Conservation (phyloP, 2,888 invertebrate genomes). For the Hipparchia sbordonii region DNA sequence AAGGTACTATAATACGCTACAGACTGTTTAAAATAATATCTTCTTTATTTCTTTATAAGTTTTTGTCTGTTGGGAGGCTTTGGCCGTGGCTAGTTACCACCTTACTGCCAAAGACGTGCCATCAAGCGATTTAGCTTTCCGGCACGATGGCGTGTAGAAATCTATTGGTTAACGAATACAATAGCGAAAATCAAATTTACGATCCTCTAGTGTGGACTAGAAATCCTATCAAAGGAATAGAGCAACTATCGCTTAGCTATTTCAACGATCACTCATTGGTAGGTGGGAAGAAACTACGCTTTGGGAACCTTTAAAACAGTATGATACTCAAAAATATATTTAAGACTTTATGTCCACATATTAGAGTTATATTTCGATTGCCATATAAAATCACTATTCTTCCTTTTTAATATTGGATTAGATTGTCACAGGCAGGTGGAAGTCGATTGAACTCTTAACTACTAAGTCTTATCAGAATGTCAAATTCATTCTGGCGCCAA, state of each 20-base stretch:
- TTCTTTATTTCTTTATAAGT: too few relatives aligned
- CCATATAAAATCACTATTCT: background rate
- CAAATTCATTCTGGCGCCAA: slow-evolving; percentile 42
- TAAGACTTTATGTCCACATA: background rate
- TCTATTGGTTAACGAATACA: too few relatives aligned
- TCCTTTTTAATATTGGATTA: slow-evolving; percentile 13
- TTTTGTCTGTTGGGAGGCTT: too few relatives aligned
- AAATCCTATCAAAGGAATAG: background rate
- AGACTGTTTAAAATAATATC: too few relatives aligned
- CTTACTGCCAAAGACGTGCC: too few relatives aligned
- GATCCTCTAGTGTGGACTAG: too few relatives aligned
- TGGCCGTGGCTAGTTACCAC: too few relatives aligned
- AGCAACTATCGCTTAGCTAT: background rate
- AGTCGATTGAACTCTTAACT: slow-evolving; percentile 42
- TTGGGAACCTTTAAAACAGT: background rate
- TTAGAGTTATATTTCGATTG: slow-evolving; percentile 15
- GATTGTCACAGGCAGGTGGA: slow-evolving; percentile 46
- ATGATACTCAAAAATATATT: background rate
- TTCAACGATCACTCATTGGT: background rate
- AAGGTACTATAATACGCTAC: too few relatives aligned
- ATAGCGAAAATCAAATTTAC: too few relatives aligned
- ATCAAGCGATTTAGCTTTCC: too few relatives aligned
- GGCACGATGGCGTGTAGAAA: too few relatives aligned
- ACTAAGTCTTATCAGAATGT: slow-evolving; percentile 47
- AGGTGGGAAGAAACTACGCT: background rate